Base-by-base conservation (phyloP, 2,888 invertebrate genomes). In the Pegoplata infirma region DNA sequence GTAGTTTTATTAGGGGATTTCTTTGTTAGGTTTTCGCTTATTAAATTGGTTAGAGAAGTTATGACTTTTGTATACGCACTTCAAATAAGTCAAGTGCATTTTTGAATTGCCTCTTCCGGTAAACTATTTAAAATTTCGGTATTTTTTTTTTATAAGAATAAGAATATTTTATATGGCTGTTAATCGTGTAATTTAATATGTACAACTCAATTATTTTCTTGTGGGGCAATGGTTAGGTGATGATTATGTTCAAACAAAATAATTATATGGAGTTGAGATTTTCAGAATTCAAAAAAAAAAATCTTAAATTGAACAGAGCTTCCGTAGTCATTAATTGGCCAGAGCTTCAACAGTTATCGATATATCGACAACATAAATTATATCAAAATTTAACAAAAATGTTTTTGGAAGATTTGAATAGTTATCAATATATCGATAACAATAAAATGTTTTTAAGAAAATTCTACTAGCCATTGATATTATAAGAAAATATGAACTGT, bases 71-170 rank as follows among this genome's bases (percentile, higher is more conserved):
- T 67, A 36, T 64, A 69, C 44, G 51, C 61, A 74, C 69, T 73
- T 71, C 73, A 72, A 23, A 80, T 63, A 76, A 81, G 80, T 82
- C 82, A 81, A 81, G 76, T 82, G 76, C 73, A 63, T 75, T 75
- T n/a, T 76, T 80, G 74, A 82, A 81, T 82, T 82, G 80, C 71
- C 55, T 64, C 81, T 83, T 83, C 82, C 82, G 82, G 82, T 81
- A 77, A 61, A 67, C 71, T 44, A 72, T 80, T 74, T 74, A 61
- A n/a, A 78, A 61, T 69, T 66, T 58, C 36, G 17, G 49, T 21
- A 49, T 49, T 49, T 51, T 51, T 32, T 49, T 49, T 51, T 51
- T 32, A 49, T 49, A 40, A 40, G 36, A 40, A 40, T 32, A 32
- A 32, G 28, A 47, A 55, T 55, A 32, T 61, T 63, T 58, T 56